These are phyloP conservation scores for Lasioglossum figueresi DNA, from an alignment of 2,888 invertebrate genomes.

Conservation along the genomic window DNA sequence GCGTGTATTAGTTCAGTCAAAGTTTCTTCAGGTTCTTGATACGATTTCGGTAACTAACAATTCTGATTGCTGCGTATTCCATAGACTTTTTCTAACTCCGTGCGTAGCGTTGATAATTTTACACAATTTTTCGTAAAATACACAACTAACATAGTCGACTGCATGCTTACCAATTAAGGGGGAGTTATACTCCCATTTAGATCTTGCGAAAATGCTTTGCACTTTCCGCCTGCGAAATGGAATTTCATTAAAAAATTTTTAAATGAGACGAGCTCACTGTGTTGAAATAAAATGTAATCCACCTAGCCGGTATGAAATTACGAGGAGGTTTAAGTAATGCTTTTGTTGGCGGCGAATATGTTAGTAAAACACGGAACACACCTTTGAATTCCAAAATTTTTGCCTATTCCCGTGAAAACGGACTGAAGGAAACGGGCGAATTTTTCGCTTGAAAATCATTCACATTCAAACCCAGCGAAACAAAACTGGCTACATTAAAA, in stretches of 20 bases:
- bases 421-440: not conserved
- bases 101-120: not conserved
- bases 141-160: not conserved
- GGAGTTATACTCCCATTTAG: not conserved
- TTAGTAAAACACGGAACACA: not conserved
- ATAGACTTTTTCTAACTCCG: not conserved
- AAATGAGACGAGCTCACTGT: not conserved
- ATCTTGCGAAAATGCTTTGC: not conserved
- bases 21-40: not conserved
- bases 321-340: not conserved
- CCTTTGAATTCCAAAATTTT: not conserved
- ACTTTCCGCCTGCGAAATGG: not conserved
- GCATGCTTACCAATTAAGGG: not conserved
- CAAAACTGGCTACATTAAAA: not conserved
- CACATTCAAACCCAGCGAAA: not conserved
- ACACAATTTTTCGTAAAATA: not conserved
- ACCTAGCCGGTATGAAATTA: not conserved
- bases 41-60: not conserved
- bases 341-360: not conserved
- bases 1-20: not conserved
- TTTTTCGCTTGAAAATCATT: not conserved
- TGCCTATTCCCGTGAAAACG: not conserved
- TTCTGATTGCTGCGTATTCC: not conserved
- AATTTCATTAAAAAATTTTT: not conserved
- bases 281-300: not conserved